phyloP scores from a whole-genome alignment of 2,113 vertebrate species.

The Parus major region DNA sequence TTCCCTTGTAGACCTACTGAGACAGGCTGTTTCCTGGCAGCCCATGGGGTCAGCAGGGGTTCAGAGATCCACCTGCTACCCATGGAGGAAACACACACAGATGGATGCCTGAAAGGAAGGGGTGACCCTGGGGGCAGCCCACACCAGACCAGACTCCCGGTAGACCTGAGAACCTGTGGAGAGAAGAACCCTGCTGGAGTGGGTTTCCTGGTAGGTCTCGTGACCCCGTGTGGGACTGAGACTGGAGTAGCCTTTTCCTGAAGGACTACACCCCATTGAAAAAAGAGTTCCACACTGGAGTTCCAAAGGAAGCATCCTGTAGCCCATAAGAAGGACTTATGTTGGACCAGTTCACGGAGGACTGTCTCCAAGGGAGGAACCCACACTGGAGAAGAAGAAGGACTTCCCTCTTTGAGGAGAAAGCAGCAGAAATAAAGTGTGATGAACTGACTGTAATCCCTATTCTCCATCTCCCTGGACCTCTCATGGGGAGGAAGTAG shows the following conservation, averaged over 20 bases:
- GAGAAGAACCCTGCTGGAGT: background rate
- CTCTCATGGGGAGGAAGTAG: background rate
- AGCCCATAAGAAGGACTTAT: fast-evolving
- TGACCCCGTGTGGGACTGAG: background rate
- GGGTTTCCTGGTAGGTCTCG: background rate
- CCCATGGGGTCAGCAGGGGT: background rate
- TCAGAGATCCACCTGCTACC: background rate
- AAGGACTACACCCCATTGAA: background rate
- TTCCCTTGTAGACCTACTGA: background rate
- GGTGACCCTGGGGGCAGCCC: background rate
- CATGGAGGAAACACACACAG: background rate
- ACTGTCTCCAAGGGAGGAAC: background rate
- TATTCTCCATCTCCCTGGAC: background rate
- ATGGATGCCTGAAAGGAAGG: background rate
- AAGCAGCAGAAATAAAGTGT: background rate
- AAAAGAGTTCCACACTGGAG: background rate
- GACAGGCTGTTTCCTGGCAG: background rate
- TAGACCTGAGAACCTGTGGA: background rate
- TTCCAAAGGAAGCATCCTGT: background rate
- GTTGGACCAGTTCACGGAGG: background rate
- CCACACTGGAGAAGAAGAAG: background rate
- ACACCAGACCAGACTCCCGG: background rate
- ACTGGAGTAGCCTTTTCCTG: background rate
- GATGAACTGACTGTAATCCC: background rate
- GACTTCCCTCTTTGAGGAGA: background rate